Conservation (phyloP, 1,140 invertebrate species). For the Nasonia vitripennis region DNA sequence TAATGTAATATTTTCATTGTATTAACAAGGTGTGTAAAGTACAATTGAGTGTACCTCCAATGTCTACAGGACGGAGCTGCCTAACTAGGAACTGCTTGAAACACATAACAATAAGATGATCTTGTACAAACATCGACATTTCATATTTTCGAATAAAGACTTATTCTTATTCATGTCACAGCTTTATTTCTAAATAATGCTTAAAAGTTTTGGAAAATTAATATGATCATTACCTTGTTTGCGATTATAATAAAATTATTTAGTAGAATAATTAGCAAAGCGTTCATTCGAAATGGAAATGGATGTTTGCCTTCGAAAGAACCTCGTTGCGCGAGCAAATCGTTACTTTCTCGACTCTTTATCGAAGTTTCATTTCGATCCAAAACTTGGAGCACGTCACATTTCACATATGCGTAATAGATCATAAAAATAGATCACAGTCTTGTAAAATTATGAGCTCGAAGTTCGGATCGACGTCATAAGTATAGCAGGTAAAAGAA, state of each 20-base stretch:
- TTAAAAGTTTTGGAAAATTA: neutral
- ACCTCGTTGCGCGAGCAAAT: constrained; percentile 8
- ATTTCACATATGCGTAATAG: constrained; percentile 47
- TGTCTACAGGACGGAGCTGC: constrained; percentile 57
- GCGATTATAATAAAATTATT: neutral
- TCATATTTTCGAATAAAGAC: constrained; percentile 20
- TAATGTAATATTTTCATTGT: constrained; percentile 22
- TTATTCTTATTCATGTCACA: neutral
- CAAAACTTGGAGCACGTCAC: neutral
- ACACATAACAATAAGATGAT: constrained; percentile 53
- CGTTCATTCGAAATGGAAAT: neutral
- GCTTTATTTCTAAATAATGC: neutral
- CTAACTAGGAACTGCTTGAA: constrained; percentile 61
- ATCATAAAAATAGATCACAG: constrained; percentile 69
- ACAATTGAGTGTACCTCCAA: constrained; percentile 40
- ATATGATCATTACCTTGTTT: neutral
- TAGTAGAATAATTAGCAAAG: neutral
- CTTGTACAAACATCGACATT: constrained; percentile 14
- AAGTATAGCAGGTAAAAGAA: neutral
- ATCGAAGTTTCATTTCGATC: neutral
- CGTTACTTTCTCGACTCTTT: neutral
- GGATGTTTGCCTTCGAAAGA: neutral
- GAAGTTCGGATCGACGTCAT: neutral
- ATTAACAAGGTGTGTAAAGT: constrained; percentile 18
- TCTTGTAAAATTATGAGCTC: constrained; percentile 52